A percentile compares a stretch with the other conserved stretches of the same genome.
These are phyloP conservation scores for Willowsia nigromaculata DNA, from an alignment of 2,888 invertebrate species.

Conservation along the genomic window DNA sequence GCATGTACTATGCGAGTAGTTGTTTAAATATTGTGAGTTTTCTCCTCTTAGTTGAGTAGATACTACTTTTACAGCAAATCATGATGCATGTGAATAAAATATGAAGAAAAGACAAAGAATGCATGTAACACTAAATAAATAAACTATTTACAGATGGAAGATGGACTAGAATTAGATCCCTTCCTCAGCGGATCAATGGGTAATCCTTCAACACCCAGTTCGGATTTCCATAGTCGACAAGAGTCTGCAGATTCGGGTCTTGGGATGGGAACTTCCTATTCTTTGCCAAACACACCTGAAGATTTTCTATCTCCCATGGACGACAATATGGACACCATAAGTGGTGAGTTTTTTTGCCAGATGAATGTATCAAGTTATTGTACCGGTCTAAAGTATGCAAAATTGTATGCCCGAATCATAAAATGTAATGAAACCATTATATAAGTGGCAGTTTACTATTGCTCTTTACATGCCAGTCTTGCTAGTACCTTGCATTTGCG, in stretches of 20 bases:
- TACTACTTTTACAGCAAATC: too few relatives aligned
- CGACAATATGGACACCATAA: conserved; percentile 87
- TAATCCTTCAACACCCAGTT: conserved; percentile 77
- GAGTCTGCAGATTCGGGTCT: conserved; percentile 97
- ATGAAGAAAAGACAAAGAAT: too few relatives aligned
- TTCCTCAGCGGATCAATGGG: conserved; percentile 79
- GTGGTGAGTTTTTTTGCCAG: conserved; percentile 64
- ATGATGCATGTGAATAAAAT: background rate
- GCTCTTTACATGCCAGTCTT: too few relatives aligned
- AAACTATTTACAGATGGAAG: conserved; percentile 76
- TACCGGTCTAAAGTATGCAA: too few relatives aligned
- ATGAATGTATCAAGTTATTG: too few relatives aligned
- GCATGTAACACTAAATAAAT: background rate
- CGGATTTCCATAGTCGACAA: conserved; percentile 92
- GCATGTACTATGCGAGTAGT: background rate
- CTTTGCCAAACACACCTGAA: conserved; percentile 94
- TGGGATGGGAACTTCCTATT: conserved; percentile 91
- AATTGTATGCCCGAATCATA: too few relatives aligned
- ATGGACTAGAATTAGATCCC: conserved; percentile 79
- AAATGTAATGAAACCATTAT: too few relatives aligned
- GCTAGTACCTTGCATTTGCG: too few relatives aligned
- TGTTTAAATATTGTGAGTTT: background rate
- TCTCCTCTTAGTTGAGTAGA: background rate
- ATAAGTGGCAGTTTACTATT: too few relatives aligned
- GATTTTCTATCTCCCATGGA: conserved; percentile 95